Percentiles rank a stretch among this genome's conserved stretches.
These are phyloP conservation scores for Delia radicum DNA, from an alignment of 1,140 invertebrate genomes.

Conservation along the genomic window DNA sequence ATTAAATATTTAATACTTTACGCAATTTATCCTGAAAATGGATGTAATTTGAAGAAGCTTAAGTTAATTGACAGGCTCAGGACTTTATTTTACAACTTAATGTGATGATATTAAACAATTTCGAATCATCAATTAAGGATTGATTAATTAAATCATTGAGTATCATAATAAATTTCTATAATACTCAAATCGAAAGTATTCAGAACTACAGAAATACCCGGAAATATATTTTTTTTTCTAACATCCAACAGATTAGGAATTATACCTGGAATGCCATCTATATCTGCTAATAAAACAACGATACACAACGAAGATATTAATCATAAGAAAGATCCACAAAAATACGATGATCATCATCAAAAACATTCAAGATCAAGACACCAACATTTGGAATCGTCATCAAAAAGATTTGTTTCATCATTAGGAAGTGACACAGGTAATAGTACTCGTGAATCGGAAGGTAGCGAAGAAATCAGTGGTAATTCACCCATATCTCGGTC, in stretches of 20 bases:
- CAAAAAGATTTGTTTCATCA: conserved; percentile 64
- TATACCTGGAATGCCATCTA: conserved; percentile 39
- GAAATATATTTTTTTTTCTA: neutral
- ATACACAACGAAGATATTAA: neutral
- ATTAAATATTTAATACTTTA: no score
- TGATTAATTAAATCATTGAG: no score
- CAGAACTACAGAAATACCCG: no score
- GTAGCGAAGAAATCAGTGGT: conserved; percentile 65
- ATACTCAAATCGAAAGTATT: no score
- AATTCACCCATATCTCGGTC: conserved; percentile 53
- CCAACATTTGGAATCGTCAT: conserved; percentile 55
- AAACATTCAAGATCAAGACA: conserved; percentile 30
- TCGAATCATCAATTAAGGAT: no score
- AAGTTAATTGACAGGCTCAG: no score
- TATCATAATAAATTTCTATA: no score
- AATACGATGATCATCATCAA: conserved; percentile 26
- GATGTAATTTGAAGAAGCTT: no score
- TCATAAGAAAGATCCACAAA: conserved; percentile 13
- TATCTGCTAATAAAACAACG: neutral
- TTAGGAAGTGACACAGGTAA: conserved; percentile 71
- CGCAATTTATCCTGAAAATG: no score
- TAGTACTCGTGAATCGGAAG: conserved; percentile 74
- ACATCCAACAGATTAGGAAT: conserved; percentile 43
- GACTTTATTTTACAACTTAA: no score
- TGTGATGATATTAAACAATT: no score